phyloP scores from a whole-genome alignment of 2,113 vertebrate genomes.

The Leptodactylus fuscus region DNA sequence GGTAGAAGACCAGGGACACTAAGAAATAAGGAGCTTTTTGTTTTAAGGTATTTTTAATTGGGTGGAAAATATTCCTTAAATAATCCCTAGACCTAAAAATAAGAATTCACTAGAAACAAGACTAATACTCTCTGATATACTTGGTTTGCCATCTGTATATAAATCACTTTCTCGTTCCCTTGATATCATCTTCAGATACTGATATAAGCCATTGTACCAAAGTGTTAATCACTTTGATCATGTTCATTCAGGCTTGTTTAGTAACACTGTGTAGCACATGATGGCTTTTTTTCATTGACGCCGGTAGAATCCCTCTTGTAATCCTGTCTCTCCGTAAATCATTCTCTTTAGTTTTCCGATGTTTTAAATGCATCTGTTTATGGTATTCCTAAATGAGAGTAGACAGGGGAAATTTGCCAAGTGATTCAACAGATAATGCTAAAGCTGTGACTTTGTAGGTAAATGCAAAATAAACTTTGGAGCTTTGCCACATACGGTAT shows the following conservation, averaged over 20 bases:
- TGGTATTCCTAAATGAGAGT: neutral
- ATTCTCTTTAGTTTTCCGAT: neutral
- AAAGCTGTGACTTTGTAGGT: conserved; percentile 33
- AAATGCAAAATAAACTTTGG: conserved; percentile 18
- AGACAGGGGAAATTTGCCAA: conserved; percentile 20
- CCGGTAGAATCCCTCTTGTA: neutral
- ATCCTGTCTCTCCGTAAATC: neutral
- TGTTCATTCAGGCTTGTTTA: neutral
- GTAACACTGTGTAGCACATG: conserved; percentile 6
- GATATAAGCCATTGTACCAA: neutral
- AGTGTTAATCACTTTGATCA: neutral
- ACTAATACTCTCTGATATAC: neutral
- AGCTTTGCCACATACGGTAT: neutral
- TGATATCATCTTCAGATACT: neutral
- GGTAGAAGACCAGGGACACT: neutral
- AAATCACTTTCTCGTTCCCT: neutral
- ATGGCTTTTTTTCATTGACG: neutral
- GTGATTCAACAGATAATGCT: neutral
- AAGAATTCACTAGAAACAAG: neutral
- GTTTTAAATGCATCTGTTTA: neutral
- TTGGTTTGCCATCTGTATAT: neutral
- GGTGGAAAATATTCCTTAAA: neutral
- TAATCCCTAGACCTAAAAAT: neutral
- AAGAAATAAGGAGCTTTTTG: neutral
- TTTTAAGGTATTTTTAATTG: neutral